Conservation (phyloP, 2,888 invertebrate genomes). For the Lasioglossum morio region DNA sequence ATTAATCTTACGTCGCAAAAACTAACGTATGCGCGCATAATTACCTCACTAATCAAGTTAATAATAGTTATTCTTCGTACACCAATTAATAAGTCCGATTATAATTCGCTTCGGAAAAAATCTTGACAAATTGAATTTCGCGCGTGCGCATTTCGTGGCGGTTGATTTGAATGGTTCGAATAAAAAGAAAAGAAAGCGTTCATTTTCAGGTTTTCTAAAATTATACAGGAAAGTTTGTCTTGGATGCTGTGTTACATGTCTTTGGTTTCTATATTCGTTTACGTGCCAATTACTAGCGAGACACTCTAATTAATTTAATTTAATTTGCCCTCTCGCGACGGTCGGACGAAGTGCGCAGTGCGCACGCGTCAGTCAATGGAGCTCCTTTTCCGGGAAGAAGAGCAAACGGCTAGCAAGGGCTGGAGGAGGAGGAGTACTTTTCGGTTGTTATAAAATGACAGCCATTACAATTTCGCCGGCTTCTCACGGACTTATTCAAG, state of each 20-base stretch:
- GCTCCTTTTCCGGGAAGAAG: conserved; percentile 63
- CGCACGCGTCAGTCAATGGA: conserved; percentile 38
- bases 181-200: background rate
- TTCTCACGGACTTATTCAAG: conserved; percentile 79
- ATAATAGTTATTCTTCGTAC: background rate
- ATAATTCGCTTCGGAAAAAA: background rate
- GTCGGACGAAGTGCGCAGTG: conserved; percentile 5
- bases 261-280: background rate
- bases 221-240: background rate
- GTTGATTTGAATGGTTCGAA: background rate
- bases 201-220: background rate
- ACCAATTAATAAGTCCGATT: background rate
- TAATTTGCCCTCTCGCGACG: background rate
- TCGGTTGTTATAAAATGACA: conserved; percentile 75
- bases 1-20: background rate
- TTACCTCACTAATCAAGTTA: background rate
- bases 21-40: background rate
- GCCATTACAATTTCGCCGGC: conserved; percentile 77
- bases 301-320: background rate
- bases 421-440: background rate
- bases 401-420: conserved; percentile 31
- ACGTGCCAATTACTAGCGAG: background rate
- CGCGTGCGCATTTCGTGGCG: background rate
- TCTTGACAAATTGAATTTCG: background rate
- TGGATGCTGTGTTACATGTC: background rate